Evolutionary conservation across 2,113 vertebrate species (phyloP).

Genomic region (Cricetomys ansorgei): DNA sequence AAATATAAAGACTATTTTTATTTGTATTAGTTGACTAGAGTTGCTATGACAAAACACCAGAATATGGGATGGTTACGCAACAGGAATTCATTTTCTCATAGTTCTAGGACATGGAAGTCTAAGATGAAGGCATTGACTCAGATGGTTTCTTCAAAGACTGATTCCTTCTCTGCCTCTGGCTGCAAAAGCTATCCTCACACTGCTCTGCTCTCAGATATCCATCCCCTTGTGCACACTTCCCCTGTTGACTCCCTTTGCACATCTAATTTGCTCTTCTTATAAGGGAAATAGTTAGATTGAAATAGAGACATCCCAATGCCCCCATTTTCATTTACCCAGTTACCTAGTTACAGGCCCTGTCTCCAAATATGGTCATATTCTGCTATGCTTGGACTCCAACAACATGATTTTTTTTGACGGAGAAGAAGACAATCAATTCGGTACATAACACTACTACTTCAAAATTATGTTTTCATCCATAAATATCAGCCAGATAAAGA

Average conservation of each 20-base stretch:
- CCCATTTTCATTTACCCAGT: conserved; percentile 9
- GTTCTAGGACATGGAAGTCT: neutral
- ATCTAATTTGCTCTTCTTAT: neutral
- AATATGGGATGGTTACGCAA: neutral
- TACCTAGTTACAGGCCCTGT: neutral
- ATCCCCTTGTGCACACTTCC: neutral
- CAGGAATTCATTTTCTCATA: neutral
- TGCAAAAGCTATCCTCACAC: neutral
- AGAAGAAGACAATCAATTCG: neutral
- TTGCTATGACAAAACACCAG: neutral
- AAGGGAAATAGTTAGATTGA: neutral
- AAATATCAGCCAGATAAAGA: neutral
- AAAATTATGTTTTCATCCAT: neutral
- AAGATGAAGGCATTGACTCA: neutral
- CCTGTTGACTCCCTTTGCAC: neutral
- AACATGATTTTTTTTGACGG: neutral
- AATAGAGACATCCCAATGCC: neutral
- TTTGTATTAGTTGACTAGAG: neutral
- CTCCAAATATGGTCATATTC: neutral
- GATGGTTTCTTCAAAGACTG: neutral
- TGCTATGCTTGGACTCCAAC: neutral
- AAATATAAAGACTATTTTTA: neutral
- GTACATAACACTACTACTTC: neutral
- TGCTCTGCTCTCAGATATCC: neutral
- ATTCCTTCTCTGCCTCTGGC: neutral